Percentiles rank a stretch among this genome's conserved stretches.
Conservation (phyloP, 2,797 vertebrate species). For the Toxotes lorentzi region DNA sequence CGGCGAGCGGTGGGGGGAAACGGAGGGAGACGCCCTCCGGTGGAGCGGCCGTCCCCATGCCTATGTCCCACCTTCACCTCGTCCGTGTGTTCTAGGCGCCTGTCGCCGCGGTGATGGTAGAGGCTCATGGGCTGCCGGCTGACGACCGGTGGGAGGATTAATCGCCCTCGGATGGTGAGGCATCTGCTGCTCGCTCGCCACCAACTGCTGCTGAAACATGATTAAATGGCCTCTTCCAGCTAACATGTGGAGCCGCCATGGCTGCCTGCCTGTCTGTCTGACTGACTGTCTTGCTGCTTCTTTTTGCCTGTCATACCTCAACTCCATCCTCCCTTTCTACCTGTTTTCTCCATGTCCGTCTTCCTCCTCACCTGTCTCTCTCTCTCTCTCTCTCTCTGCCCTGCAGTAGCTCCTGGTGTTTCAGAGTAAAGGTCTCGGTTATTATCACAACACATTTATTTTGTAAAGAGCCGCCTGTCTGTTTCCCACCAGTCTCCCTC, state of each 20-base stretch:
- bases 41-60: slow-evolving; percentile 41
- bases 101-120: slow-evolving; percentile 35
- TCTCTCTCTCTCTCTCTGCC: background rate
- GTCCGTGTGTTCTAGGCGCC: slow-evolving; percentile 52
- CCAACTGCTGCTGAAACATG: slow-evolving; percentile 82
- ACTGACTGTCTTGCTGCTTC: background rate
- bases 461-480: background rate
- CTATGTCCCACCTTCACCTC: slow-evolving; percentile 68
- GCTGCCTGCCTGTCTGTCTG: slow-evolving; percentile 26
- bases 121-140: slow-evolving; percentile 48
- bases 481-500: background rate
- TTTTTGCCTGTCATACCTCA: too few species aligned
- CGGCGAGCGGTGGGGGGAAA: slow-evolving; percentile 42
- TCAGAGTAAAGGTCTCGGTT: slow-evolving; percentile 50
- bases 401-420: slow-evolving; percentile 33
- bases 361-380: background rate
- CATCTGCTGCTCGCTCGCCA: slow-evolving; percentile 81
- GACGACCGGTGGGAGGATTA: slow-evolving; percentile 75
- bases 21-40: slow-evolving; percentile 55
- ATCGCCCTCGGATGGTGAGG: slow-evolving; percentile 78
- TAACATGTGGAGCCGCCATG: slow-evolving; percentile 59
- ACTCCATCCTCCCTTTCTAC: too few species aligned
- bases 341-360: background rate
- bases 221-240: slow-evolving; percentile 76
- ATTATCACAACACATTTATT: background rate